Evolutionary conservation across 1,140 invertebrate species (phyloP), one percentile per base, ranked within the genome.

Genomic region (Drosophila teissieri): DNA sequence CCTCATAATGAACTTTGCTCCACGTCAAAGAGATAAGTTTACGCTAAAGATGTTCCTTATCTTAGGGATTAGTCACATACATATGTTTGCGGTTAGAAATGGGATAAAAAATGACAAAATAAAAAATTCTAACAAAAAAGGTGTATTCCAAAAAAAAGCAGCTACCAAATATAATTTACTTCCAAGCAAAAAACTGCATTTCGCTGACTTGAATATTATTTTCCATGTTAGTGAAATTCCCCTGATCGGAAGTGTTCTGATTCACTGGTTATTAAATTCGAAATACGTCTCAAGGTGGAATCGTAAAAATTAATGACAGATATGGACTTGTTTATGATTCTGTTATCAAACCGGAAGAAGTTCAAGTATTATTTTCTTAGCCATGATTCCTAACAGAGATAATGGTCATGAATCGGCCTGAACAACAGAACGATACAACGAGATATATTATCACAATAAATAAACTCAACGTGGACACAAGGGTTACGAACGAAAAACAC

Each of bases 1-100:
- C 72, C 82, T 86, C 75, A 63, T 82, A 83, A 82, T 88, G 48
- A 73, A 79, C 83, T 86, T 86, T 86, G 83, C 46, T 86, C 67
- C 79, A 89, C 73, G 80, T 77, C 79, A 86, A 76, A 76, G 65
- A 75, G 63, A 82, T 55, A 24, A 51, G 24, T 72, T 78, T 80
- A 78, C 63, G 69, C 77, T 73, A 73, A 49, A 12, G 57, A 76
- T 77, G 52, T 48, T 74, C 42, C 40, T 64, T 27, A 42, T 14
- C 51, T 45, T 51, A 40, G 22, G 48, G 51, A 88, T 88, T 88
- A 89, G 80, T 83, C 63, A 88, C 84, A 90, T 67, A 73, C 37
- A 64, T 70, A 64, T 70, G 8, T 15, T 34, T n/a, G 2, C 45
- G 64, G 60, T 68, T 68, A 68, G 37, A 10, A 0, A 17, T 22